Conservation (phyloP, 2,797 vertebrate genomes). For the Parambassis ranga region DNA sequence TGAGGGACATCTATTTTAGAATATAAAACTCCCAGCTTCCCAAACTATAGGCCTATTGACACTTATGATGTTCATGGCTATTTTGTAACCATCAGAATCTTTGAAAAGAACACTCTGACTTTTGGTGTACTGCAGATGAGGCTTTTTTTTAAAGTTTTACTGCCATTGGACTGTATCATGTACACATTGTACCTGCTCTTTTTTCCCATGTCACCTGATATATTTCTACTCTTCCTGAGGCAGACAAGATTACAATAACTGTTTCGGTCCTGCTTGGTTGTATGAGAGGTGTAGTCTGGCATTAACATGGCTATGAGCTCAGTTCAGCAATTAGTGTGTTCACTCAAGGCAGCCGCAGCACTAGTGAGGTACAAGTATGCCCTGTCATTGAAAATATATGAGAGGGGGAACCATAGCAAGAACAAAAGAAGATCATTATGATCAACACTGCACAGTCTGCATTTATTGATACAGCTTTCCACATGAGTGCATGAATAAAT, state of each 20-base stretch:
- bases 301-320: slow-evolving; percentile 24
- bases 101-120: not conserved
- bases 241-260: slow-evolving; percentile 5
- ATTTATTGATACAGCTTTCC: not conserved
- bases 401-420: slow-evolving; percentile 4
- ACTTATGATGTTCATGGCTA: too few relatives aligned
- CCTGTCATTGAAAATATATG: slow-evolving; percentile 29
- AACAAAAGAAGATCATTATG: not conserved
- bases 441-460: not conserved
- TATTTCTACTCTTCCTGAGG: slow-evolving; percentile 29
- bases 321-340: slow-evolving; percentile 44
- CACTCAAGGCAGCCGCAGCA: slow-evolving; percentile 22
- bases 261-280: slow-evolving; percentile 24
- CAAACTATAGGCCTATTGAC: too few relatives aligned
- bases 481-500: slow-evolving; percentile 24
- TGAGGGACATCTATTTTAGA: too few relatives aligned
- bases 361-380: slow-evolving; percentile 23
- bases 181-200: slow-evolving; percentile 22
- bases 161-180: slow-evolving; percentile 3
- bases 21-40: too few relatives aligned
- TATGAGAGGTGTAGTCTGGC: slow-evolving; percentile 29
- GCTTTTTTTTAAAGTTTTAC: slow-evolving; percentile 5
- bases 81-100: too few relatives aligned
- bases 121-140: not conserved
- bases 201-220: slow-evolving; percentile 32